Evolutionary conservation across 2,113 vertebrate genomes (phyloP).

Genomic region (Patagioenas fasciata): DNA sequence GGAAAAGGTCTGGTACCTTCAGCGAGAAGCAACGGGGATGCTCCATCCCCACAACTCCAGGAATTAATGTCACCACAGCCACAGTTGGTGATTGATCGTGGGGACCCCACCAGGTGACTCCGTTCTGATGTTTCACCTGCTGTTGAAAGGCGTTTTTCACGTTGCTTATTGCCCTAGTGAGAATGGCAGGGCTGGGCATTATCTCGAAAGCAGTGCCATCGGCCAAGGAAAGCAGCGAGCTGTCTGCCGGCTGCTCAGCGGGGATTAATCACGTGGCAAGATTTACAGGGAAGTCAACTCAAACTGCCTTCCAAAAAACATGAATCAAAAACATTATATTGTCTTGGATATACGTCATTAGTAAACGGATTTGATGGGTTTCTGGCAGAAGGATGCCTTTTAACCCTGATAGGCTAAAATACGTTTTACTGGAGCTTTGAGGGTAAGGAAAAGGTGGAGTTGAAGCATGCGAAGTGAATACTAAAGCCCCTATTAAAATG

Average conservation of each 20-base stretch:
- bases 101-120: background rate
- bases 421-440: background rate
- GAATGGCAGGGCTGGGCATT: slow-evolving; percentile 9
- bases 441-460: background rate
- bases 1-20: background rate
- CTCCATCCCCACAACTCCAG: background rate
- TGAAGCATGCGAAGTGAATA: background rate
- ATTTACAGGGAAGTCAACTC: slow-evolving; percentile 36
- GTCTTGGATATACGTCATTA: background rate
- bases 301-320: slow-evolving; percentile 26
- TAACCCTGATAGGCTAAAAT: background rate
- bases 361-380: slow-evolving; percentile 4
- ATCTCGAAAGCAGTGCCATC: slow-evolving; percentile 16
- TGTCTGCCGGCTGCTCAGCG: slow-evolving; percentile 35
- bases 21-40: background rate
- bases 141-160: background rate
- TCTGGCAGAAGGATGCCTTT: slow-evolving; percentile 1
- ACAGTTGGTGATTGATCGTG: background rate
- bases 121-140: background rate
- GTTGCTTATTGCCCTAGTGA: background rate
- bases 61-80: background rate
- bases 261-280: slow-evolving; percentile 31
- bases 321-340: background rate
- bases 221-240: slow-evolving; percentile 31
- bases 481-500: background rate